Conservation (phyloP, 2,113 vertebrate genomes). For the Indicator indicator region DNA sequence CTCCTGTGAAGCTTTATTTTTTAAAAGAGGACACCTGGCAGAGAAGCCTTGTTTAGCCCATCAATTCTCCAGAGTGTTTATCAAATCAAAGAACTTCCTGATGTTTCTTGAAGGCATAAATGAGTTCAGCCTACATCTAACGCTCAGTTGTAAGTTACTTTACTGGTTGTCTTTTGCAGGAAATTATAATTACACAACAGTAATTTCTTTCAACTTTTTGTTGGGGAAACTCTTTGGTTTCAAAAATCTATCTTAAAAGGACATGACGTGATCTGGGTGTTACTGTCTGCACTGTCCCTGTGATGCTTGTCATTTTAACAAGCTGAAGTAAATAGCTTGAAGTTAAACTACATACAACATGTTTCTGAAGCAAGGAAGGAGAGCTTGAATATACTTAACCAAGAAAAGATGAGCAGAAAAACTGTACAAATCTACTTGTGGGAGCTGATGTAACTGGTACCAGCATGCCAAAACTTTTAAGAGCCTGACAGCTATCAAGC, state of each 20-base stretch:
- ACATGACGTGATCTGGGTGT: not conserved
- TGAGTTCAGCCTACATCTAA: not conserved
- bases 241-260: not conserved
- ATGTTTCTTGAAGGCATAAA: conserved; percentile 18
- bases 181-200: not conserved
- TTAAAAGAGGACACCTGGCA: not conserved
- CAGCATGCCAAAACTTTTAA: conserved; percentile 11
- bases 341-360: not conserved
- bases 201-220: not conserved
- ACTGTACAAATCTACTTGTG: not conserved
- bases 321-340: not conserved
- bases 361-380: not conserved
- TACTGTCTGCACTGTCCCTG: not conserved
- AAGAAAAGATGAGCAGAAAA: not conserved
- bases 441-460: not conserved
- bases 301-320: not conserved
- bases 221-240: not conserved
- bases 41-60: conserved; percentile 20
- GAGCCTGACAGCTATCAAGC: not conserved
- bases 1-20: conserved; percentile 2
- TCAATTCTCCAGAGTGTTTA: not conserved
- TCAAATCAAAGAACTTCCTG: conserved; percentile 4
- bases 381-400: not conserved
- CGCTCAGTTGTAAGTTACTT: not conserved
- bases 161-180: not conserved